These are phyloP conservation scores for Chiloscyllium punctatum DNA, from an alignment of 2,797 vertebrate genomes.

Conservation along the genomic window DNA sequence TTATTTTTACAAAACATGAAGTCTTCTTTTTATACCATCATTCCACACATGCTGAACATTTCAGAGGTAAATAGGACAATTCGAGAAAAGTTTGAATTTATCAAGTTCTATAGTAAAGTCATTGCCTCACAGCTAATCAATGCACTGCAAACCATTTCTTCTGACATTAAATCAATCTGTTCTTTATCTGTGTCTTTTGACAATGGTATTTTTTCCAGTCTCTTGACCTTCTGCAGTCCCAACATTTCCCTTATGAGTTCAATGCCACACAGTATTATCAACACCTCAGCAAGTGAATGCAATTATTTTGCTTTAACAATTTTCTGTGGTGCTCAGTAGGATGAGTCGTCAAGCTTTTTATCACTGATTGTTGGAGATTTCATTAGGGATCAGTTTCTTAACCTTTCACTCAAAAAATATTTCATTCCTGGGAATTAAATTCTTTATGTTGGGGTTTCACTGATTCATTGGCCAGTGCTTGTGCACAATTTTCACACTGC, in stretches of 20 bases:
- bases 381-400: not conserved
- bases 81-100: not conserved
- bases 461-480: not conserved
- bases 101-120: not conserved
- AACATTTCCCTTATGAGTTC: not conserved
- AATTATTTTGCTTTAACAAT: not conserved
- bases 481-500: not conserved
- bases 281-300: not conserved
- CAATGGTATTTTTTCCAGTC: not conserved
- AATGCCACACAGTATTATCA: not conserved
- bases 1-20: not conserved
- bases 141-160: not conserved
- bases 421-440: too few relatives aligned
- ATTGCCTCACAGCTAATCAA: not conserved
- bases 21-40: not conserved
- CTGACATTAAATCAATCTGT: not conserved
- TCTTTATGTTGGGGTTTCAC: too few relatives aligned
- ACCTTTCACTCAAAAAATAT: not conserved
- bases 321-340: not conserved
- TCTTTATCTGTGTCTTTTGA: not conserved
- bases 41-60: not conserved
- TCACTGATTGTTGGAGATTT: not conserved
- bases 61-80: not conserved
- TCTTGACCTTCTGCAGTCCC: not conserved
- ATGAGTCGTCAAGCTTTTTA: not conserved